These are phyloP conservation scores for Hycleus cichorii DNA, from an alignment of 1,140 invertebrate genomes.

Conservation along the genomic window DNA sequence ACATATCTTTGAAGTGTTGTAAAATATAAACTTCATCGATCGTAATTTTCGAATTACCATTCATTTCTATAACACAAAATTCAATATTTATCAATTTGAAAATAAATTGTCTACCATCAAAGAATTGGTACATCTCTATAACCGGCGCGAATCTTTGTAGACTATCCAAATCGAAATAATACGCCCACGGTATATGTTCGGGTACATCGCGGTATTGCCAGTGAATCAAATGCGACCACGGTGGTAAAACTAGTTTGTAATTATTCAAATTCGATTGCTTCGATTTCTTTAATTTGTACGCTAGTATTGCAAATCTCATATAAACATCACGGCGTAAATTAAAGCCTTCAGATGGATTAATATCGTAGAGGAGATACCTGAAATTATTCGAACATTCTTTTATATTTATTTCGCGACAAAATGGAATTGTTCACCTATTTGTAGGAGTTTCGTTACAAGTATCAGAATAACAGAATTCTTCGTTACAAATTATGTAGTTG, in stretches of 20 bases:
- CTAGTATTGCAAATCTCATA: conserved; percentile 79
- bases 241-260: conserved; percentile 72
- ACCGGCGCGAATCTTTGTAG: conserved; percentile 75
- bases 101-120: conserved; percentile 48
- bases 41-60: conserved; percentile 35
- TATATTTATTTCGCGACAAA: no score
- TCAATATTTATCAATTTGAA: conserved; percentile 4
- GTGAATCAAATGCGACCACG: conserved; percentile 84
- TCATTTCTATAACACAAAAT: background rate
- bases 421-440: no score
- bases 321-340: conserved; percentile 95
- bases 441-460: no score
- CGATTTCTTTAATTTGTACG: conserved; percentile 52
- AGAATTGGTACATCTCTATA: conserved; percentile 79
- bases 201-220: conserved; percentile 62
- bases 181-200: conserved; percentile 61
- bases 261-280: conserved; percentile 42
- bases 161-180: conserved; percentile 82
- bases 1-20: conserved; percentile 80
- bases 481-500: no score
- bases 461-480: no score
- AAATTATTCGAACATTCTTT: background rate
- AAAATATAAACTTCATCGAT: conserved; percentile 76
- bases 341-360: conserved; percentile 93
- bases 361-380: conserved; percentile 81